These are phyloP conservation scores for Lepidochitona cinerea DNA, from an alignment of 2,888 invertebrate genomes.

Conservation along the genomic window DNA sequence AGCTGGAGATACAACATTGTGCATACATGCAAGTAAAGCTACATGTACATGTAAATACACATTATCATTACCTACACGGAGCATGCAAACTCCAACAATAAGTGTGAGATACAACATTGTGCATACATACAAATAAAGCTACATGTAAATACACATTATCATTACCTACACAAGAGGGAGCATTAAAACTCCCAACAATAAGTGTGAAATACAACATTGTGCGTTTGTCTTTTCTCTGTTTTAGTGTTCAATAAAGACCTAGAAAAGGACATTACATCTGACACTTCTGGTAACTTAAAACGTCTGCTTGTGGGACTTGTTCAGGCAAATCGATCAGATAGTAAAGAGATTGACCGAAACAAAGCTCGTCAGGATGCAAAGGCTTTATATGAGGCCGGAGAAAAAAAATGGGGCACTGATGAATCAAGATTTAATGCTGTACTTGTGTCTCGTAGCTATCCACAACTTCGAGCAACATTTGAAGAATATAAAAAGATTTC, in stretches of 20 bases:
- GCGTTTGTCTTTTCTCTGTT: constrained; percentile 11
- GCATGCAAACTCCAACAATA: too few species aligned
- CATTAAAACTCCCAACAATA: too few species aligned
- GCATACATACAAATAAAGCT: too few species aligned
- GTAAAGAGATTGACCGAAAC: constrained; percentile 69
- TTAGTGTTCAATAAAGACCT: constrained; percentile 66
- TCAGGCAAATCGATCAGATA: constrained; percentile 74
- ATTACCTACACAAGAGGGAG: too few species aligned
- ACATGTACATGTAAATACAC: too few species aligned
- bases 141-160: too few species aligned
- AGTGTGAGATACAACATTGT: too few species aligned
- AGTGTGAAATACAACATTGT: too few species aligned
- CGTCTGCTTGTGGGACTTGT: constrained; percentile 66
- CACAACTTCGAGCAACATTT: constrained; percentile 81
- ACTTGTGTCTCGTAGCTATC: constrained; percentile 73
- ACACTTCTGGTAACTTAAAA: constrained; percentile 70
- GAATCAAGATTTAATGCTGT: constrained; percentile 69
- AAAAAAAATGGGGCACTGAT: constrained; percentile 70
- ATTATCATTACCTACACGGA: too few species aligned
- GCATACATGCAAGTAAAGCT: too few species aligned
- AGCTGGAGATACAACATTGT: too few species aligned
- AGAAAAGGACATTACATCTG: constrained; percentile 69
- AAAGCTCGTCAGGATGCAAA: constrained; percentile 69
- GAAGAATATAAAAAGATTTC: constrained; percentile 88
- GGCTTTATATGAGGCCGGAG: constrained; percentile 63